Conservation (phyloP, 1,140 invertebrate genomes). For the Zaprionus tsacasi region DNA sequence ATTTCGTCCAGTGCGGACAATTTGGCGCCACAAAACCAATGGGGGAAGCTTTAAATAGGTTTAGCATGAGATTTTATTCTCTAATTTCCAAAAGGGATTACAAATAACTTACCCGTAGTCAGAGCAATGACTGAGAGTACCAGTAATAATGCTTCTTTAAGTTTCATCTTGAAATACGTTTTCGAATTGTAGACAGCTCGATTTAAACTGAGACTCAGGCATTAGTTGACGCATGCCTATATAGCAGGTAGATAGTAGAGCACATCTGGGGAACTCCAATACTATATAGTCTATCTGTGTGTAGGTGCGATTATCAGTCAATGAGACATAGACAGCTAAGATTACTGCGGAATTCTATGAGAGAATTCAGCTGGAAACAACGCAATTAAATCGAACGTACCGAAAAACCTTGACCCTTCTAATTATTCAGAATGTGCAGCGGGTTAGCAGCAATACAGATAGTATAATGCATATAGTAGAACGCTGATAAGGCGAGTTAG, state of each 20-base stretch:
- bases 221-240: background rate
- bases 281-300: background rate
- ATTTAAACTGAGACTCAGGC: slow-evolving; percentile 19
- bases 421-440: background rate
- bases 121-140: slow-evolving; percentile 8
- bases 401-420: background rate
- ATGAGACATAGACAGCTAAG: background rate
- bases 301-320: slow-evolving; percentile 1
- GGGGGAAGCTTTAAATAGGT: background rate
- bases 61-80: background rate
- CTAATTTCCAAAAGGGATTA: background rate
- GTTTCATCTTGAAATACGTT: slow-evolving; percentile 29
- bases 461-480: background rate
- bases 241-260: slow-evolving; percentile 14
- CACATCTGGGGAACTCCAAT: slow-evolving; percentile 14
- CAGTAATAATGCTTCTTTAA: slow-evolving; percentile 22
- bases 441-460: background rate
- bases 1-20: slow-evolving; percentile 37
- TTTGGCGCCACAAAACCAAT: slow-evolving; percentile 28
- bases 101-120: slow-evolving; percentile 30
- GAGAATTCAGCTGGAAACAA: background rate
- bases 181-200: background rate
- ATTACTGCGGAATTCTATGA: background rate
- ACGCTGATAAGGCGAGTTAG: background rate
- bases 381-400: background rate